Base-by-base conservation (phyloP, 2,888 invertebrate genomes). In the Spicauda simplicius region DNA sequence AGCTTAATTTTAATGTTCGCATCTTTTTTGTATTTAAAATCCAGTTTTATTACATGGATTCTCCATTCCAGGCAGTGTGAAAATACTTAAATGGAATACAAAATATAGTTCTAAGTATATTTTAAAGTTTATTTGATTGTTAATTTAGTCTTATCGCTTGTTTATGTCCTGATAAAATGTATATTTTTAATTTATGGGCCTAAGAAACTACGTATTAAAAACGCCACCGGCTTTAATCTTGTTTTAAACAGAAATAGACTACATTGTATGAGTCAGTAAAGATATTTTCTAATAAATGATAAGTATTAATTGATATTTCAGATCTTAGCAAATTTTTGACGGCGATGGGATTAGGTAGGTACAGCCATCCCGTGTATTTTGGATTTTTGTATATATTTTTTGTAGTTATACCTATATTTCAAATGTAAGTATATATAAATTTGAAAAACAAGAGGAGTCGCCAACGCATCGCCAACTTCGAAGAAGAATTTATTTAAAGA, bases 21-120 rank as follows among this genome's bases (percentile, higher is more conserved):
- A 45, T 7, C 8, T 53, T 20, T 60, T 60, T 61, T 61, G 60
- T 45, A 12, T 37, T 48, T 66, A 16, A 54, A 25, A 25, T 61
- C 61, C 19, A 55, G 20, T 66, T 66, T 66, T 66, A 67, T 61
- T 37, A 67, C 66, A 67, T 8, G 60, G 37, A 50, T 50, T 67
- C 61, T 60, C 66, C 66, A 67, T 67, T 67, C 61, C 41, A 14
- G 25, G 45, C 66, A 19, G 41, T 60, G 60, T 25, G 25, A 59
- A 25, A 61, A 48, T 61, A 61, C 66, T 67, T 25, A 67, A 61
- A 56, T 67, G 37, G 66, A 50, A 55, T 59, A 18, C 48, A 37
- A 48, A 66, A 53, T 45, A 59, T 59, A 54, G 37, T 19, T 18
- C 2, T 2, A 11, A 53, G 33, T 33, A 18, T 64, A 50, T 64